Evolutionary conservation across 2,113 vertebrate species (phyloP).

Genomic region (Dasyornis broadbenti): DNA sequence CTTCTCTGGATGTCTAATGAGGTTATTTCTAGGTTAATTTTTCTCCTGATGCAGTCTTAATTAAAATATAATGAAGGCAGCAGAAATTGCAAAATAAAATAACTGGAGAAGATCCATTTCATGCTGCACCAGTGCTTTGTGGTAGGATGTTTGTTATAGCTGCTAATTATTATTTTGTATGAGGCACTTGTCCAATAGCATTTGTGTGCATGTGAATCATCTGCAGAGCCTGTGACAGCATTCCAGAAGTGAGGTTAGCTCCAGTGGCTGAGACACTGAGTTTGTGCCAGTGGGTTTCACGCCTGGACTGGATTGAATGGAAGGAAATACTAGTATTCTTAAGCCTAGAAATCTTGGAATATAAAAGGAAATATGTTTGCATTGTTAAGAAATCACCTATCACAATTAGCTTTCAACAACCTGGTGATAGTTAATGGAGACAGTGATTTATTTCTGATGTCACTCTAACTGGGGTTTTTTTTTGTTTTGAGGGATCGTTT

Average conservation of each 20-base stretch:
- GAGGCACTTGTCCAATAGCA: neutral
- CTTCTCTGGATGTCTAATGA: neutral
- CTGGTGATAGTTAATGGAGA: neutral
- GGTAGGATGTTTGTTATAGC: slow-evolving; percentile 2
- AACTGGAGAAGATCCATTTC: neutral
- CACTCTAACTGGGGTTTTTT: neutral
- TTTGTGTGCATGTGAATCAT: neutral
- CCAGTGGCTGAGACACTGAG: neutral
- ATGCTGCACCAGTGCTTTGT: neutral
- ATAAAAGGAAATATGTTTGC: neutral
- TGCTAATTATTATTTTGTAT: slow-evolving; percentile 19
- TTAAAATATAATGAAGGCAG: slow-evolving; percentile 16
- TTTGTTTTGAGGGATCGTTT: neutral
- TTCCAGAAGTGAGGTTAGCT: neutral
- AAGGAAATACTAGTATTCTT: neutral
- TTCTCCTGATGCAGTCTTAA: slow-evolving; percentile 15
- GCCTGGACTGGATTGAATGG: neutral
- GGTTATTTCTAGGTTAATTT: slow-evolving; percentile 19
- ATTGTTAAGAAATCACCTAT: neutral
- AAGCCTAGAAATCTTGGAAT: neutral
- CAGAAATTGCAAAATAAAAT: neutral
- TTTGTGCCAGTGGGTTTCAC: neutral
- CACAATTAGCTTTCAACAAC: neutral
- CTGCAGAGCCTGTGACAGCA: neutral
- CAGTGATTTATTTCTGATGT: neutral